These are phyloP conservation scores for Ictidomys tridecemlineatus DNA, from an alignment of 2,113 vertebrate genomes.

Conservation along the genomic window DNA sequence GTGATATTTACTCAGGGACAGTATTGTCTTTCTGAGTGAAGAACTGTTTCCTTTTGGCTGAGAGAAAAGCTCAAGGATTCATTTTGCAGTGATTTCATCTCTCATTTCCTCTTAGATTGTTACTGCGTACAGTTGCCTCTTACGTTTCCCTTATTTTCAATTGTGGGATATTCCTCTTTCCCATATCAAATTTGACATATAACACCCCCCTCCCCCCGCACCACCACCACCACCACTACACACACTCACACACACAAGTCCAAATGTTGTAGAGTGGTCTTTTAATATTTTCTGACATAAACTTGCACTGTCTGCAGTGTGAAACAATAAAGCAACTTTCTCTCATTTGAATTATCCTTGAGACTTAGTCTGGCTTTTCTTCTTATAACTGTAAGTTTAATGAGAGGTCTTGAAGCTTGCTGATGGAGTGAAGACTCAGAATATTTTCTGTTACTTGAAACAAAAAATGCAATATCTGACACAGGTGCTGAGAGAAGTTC, in stretches of 20 bases:
- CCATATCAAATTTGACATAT: slow-evolving; percentile 12
- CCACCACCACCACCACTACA: too few species aligned
- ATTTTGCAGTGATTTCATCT: neutral
- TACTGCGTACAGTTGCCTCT: neutral
- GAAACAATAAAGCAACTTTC: neutral
- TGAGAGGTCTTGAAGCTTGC: neutral
- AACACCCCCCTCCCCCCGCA: too few species aligned
- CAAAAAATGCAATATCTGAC: neutral
- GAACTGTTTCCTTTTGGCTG: neutral
- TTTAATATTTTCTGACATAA: slow-evolving; percentile 54
- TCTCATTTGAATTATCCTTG: slow-evolving; percentile 26
- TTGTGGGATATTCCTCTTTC: neutral
- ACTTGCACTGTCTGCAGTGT: neutral
- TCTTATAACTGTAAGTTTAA: neutral
- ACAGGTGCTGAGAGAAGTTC: neutral
- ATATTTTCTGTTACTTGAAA: slow-evolving; percentile 17
- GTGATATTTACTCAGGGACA: neutral
- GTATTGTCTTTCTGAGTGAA: neutral
- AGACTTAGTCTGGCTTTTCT: neutral
- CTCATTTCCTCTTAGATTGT: neutral
- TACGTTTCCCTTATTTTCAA: neutral
- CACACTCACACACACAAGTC: neutral
- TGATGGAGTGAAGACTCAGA: neutral
- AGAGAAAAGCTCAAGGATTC: slow-evolving; percentile 13
- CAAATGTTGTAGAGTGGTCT: neutral